A percentile compares a stretch with the other conserved stretches of the same genome.
Conservation (phyloP, 2,797 vertebrate genomes). For the Fratercula arctica region DNA sequence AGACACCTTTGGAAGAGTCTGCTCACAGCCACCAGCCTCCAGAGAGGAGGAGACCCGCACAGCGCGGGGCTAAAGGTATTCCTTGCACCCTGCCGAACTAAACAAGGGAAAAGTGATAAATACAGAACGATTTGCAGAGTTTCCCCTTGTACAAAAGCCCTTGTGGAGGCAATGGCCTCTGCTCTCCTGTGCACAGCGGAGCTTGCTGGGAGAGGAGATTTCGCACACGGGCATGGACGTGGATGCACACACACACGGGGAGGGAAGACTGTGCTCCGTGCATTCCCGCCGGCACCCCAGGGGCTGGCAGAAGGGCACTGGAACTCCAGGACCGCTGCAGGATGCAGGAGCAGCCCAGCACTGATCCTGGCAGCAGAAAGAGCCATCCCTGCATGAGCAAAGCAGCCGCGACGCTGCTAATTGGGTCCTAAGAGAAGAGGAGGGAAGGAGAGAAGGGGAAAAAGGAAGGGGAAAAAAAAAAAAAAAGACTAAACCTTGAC, state of each 20-base stretch:
- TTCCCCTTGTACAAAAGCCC: neutral
- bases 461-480: neutral
- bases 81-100: neutral
- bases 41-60: neutral
- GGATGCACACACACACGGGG: too few species aligned
- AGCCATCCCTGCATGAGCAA: neutral
- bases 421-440: neutral
- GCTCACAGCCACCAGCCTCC: neutral
- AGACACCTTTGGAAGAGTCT: neutral
- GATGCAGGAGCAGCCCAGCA: neutral
- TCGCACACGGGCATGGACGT: rapidly evolving
- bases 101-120: neutral
- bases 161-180: neutral
- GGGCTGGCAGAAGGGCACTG: neutral
- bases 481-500: neutral
- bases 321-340: neutral
- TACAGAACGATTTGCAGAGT: neutral
- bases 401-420: neutral
- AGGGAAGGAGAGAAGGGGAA: neutral
- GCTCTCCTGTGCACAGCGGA: neutral
- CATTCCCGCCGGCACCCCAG: neutral
- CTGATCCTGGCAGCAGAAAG: neutral
- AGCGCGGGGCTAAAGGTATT: neutral
- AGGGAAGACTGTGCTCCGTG: neutral
- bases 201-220: neutral